A percentile compares a stretch with the other conserved stretches of the same genome.
Evolutionary conservation across 2,797 vertebrate genomes (phyloP).

Genomic region (Parambassis ranga): DNA sequence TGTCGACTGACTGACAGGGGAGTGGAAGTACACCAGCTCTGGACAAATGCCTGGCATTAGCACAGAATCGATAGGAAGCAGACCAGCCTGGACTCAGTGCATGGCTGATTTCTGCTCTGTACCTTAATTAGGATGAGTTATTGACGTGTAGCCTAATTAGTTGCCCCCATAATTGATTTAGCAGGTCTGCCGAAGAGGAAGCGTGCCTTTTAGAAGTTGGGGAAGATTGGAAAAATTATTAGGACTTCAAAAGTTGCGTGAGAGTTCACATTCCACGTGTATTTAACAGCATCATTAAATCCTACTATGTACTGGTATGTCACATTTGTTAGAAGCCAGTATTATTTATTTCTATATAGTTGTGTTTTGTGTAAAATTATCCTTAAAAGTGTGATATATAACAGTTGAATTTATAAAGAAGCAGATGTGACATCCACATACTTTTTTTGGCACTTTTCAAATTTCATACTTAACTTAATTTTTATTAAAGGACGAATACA

Average conservation of each 20-base stretch:
- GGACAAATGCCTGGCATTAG: slow-evolving; percentile 57
- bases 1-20: slow-evolving; percentile 59
- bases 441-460: no score
- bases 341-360: background rate
- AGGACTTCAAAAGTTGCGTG: background rate
- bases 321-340: background rate
- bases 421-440: no score
- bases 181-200: slow-evolving; percentile 2
- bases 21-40: slow-evolving; percentile 35
- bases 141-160: slow-evolving; percentile 69
- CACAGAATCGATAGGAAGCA: slow-evolving; percentile 59
- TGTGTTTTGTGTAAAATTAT: no score
- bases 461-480: no score
- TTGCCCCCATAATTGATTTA: slow-evolving; percentile 54
- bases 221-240: slow-evolving; percentile 4
- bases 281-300: background rate
- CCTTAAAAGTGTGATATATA: no score
- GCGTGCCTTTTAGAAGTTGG: background rate
- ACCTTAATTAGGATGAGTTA: slow-evolving; percentile 75
- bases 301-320: no score
- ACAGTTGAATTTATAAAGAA: no score
- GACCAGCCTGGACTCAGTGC: slow-evolving; percentile 15
- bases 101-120: slow-evolving; percentile 47
- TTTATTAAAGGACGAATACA: no score
- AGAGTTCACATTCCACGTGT: background rate